Percentiles rank a stretch among this genome's conserved stretches.
Evolutionary conservation across 2,113 vertebrate species (phyloP).

Genomic region (rabbit (Oryctolagus cuniculus)): mOryCun1.1 NC_091439.1:12712001-12712500

Average conservation of each 20-base stretch:
- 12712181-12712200: background rate
- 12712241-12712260: background rate
- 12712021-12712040: background rate
- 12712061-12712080: background rate
- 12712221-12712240: background rate
- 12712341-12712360: background rate
- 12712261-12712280: background rate
- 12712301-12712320: background rate
- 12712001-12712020: background rate
- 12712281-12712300: background rate
- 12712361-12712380: background rate
- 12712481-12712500: background rate
- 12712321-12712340: background rate
- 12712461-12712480: background rate
- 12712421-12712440: background rate
- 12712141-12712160: background rate
- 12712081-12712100: background rate
- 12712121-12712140: background rate
- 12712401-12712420: background rate
- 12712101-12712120: background rate
- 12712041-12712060: background rate
- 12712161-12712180: background rate
- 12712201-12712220: too few relatives aligned
- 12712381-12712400: too few relatives aligned
- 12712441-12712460: too few relatives aligned